phyloP scores from a whole-genome alignment of 2,888 invertebrate species.

The Diaperis boleti region DNA sequence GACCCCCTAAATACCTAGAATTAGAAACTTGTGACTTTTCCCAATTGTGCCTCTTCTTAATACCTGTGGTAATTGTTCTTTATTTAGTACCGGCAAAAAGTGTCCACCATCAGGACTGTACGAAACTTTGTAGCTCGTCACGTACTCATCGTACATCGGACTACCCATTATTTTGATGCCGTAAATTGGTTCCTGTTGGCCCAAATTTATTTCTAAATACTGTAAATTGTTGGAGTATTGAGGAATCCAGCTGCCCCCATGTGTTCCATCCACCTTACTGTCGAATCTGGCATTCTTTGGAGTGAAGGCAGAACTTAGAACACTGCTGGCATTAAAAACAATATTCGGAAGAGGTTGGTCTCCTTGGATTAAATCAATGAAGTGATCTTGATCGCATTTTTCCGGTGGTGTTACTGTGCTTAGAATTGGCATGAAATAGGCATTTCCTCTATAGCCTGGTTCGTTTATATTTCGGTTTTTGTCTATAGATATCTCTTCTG shows the following conservation, averaged over 20 bases:
- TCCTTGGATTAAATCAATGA: conserved; percentile 67
- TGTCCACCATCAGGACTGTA: conserved; percentile 74
- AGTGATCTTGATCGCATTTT: conserved; percentile 64
- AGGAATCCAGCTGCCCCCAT: conserved; percentile 80
- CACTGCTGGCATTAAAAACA: conserved; percentile 73
- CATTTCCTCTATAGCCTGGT: neutral
- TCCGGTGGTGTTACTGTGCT: conserved; percentile 66
- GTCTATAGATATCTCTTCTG: too few species aligned
- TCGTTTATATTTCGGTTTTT: too few species aligned
- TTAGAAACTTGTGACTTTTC: conserved; percentile 1
- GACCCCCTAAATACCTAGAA: conserved; percentile 72
- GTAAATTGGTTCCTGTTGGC: conserved; percentile 76
- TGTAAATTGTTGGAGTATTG: conserved; percentile 71
- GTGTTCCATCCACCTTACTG: conserved; percentile 46
- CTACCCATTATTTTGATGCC: conserved; percentile 81
- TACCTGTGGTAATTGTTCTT: conserved; percentile 68
- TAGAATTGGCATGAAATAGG: conserved; percentile 19
- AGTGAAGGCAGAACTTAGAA: conserved; percentile 66
- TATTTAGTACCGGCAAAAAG: conserved; percentile 64
- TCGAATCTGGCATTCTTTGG: conserved; percentile 70
- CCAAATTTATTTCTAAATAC: conserved; percentile 75
- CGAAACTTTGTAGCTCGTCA: conserved; percentile 81
- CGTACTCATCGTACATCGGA: conserved; percentile 76
- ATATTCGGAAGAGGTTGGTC: conserved; percentile 68
- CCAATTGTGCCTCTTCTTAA: conserved; percentile 8